Evolutionary conservation across 2,888 invertebrate genomes (phyloP).

Genomic region (Cryptocephalus primarius): DNA sequence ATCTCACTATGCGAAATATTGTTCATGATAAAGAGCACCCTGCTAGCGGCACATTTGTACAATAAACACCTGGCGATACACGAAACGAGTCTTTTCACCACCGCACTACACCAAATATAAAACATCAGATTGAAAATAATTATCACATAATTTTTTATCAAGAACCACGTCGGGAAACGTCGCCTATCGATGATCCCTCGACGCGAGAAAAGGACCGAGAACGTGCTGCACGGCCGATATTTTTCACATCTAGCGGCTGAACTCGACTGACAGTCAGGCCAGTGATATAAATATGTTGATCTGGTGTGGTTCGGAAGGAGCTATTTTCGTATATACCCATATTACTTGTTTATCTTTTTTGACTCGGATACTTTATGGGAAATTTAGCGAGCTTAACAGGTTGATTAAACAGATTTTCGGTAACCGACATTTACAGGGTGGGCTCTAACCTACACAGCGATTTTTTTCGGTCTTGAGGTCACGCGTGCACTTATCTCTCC

Average conservation of each 20-base stretch:
- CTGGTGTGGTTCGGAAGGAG: neutral
- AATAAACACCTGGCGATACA: constrained; percentile 5
- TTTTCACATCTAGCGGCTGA: neutral
- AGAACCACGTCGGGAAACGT: neutral
- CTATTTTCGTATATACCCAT: neutral
- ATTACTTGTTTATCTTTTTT: neutral
- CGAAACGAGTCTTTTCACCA: constrained; percentile 10
- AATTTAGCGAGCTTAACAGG: neutral
- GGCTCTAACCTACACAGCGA: too few species aligned
- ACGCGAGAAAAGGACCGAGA: neutral
- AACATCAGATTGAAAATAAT: constrained; percentile 10
- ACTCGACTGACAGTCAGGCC: constrained; percentile 1
- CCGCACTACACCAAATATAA: constrained; percentile 8
- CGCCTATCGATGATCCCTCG: neutral
- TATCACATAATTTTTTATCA: neutral
- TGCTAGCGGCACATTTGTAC: constrained; percentile 10
- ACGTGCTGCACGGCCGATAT: constrained; percentile 4
- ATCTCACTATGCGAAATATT: constrained; percentile 12
- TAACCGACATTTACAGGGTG: neutral
- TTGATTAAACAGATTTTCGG: neutral
- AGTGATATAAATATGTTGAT: constrained; percentile 1
- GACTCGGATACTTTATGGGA: neutral
- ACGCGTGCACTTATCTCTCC: too few species aligned
- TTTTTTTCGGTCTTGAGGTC: too few species aligned
- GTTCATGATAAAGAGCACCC: constrained; percentile 12